A percentile compares a stretch with the other conserved stretches of the same genome.
Conservation (phyloP, 2,113 vertebrate genomes). For the Steatornis caripensis region DNA sequence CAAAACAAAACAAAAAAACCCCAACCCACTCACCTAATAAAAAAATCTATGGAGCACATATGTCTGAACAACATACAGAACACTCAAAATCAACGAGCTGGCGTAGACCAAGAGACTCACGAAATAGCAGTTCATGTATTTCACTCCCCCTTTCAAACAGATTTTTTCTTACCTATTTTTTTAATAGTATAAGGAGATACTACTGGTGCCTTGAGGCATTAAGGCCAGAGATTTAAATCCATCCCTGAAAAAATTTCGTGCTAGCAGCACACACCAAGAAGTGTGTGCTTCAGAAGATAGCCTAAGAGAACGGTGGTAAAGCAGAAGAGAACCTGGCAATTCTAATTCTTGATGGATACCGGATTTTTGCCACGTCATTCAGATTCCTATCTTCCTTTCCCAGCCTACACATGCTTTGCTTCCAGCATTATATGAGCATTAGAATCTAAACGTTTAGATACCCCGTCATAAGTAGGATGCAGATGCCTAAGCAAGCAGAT, state of each 20-base stretch:
- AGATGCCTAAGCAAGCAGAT: neutral
- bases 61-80: neutral
- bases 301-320: neutral
- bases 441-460: neutral
- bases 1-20: neutral
- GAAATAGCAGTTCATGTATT: neutral
- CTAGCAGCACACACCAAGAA: neutral
- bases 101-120: neutral
- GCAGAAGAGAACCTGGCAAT: neutral
- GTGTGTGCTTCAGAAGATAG: neutral
- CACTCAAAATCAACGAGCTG: neutral
- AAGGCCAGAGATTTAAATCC: neutral
- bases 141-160: neutral
- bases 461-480: neutral
- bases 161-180: neutral
- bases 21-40: rapidly evolving
- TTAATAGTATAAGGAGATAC: neutral
- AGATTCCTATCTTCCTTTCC: neutral
- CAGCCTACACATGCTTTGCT: neutral
- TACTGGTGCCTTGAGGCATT: neutral
- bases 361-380: neutral
- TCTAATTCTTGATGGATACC: neutral
- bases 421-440: neutral
- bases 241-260: neutral
- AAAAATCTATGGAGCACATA: neutral